Conservation (phyloP, 2,113 vertebrate genomes). For the Gambusia holbrooki region DNA sequence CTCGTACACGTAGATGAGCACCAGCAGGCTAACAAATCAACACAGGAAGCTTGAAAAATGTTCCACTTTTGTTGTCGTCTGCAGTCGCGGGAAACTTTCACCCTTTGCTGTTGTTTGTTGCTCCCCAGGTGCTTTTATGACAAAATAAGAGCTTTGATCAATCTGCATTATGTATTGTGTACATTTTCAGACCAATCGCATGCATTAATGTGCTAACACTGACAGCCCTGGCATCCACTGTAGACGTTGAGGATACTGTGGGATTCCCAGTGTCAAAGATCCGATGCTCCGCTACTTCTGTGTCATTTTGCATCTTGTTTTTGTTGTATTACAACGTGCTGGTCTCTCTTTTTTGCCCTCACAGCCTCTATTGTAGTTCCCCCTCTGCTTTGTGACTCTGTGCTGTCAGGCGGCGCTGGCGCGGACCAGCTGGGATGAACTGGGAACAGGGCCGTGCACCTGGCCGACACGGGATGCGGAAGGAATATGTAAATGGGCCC, state of each 20-base stretch:
- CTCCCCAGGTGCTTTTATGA: too few species aligned
- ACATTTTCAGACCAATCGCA: too few species aligned
- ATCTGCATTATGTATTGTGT: too few species aligned
- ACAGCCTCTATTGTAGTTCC: constrained; percentile 39
- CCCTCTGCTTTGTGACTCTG: constrained; percentile 37
- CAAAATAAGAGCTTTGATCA: too few species aligned
- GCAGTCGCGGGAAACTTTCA: too few species aligned
- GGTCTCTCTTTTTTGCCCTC: constrained; percentile 18
- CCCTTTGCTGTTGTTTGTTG: too few species aligned
- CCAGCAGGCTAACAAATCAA: too few species aligned
- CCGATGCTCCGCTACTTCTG: not conserved
- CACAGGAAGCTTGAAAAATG: too few species aligned
- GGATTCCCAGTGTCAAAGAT: not conserved
- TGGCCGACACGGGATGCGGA: constrained; percentile 46
- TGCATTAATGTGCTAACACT: too few species aligned
- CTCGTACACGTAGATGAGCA: too few species aligned
- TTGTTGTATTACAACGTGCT: constrained; percentile 6
- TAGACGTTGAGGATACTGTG: not conserved
- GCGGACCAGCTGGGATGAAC: constrained; percentile 51
- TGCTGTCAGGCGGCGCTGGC: constrained; percentile 7
- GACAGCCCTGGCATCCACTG: too few species aligned
- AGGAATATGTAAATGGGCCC: constrained; percentile 65
- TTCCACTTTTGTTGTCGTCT: too few species aligned
- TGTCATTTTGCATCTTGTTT: constrained; percentile 16
- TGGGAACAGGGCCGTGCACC: constrained; percentile 53